Percentiles rank a stretch among this genome's conserved stretches.
Evolutionary conservation across 1,140 invertebrate genomes (phyloP).

Genomic region (Ditylenchus dipsaci): DNA sequence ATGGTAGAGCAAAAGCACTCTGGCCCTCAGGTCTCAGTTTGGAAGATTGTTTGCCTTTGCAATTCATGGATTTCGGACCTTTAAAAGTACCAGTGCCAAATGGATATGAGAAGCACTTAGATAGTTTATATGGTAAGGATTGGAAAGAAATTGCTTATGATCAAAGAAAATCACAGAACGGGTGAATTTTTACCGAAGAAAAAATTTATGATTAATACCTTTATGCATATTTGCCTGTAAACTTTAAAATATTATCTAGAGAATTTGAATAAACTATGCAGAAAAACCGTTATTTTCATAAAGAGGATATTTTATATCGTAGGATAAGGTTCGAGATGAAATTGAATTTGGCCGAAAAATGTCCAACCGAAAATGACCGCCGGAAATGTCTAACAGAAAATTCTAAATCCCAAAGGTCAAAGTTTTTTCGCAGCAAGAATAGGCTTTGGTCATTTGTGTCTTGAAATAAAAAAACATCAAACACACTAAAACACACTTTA

Average conservation of each 20-base stretch:
- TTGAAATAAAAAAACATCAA: too few relatives aligned
- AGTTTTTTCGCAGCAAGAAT: too few relatives aligned
- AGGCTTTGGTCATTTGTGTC: too few relatives aligned
- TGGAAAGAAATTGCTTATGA: not conserved
- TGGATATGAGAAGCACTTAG: not conserved
- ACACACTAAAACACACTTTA: too few relatives aligned
- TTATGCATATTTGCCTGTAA: not conserved
- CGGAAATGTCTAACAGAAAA: too few relatives aligned
- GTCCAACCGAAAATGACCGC: too few relatives aligned
- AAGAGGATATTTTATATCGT: too few relatives aligned
- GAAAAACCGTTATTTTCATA: too few relatives aligned
- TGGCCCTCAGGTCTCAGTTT: not conserved
- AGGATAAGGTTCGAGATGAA: too few relatives aligned
- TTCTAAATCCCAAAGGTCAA: too few relatives aligned
- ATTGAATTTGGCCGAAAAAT: too few relatives aligned
- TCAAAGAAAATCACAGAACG: not conserved
- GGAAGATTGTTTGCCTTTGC: not conserved
- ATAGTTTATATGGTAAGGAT: not conserved
- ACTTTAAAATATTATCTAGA: not conserved
- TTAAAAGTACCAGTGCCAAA: not conserved
- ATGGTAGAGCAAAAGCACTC: not conserved
- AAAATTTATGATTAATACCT: not conserved
- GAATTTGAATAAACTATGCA: slow-evolving; percentile 1
- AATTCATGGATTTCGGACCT: not conserved
- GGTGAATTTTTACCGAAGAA: not conserved